Evolutionary conservation across 2,797 vertebrate genomes (phyloP), one percentile per base, ranked within the genome.

Genomic region (Smutsia gigantea): DNA sequence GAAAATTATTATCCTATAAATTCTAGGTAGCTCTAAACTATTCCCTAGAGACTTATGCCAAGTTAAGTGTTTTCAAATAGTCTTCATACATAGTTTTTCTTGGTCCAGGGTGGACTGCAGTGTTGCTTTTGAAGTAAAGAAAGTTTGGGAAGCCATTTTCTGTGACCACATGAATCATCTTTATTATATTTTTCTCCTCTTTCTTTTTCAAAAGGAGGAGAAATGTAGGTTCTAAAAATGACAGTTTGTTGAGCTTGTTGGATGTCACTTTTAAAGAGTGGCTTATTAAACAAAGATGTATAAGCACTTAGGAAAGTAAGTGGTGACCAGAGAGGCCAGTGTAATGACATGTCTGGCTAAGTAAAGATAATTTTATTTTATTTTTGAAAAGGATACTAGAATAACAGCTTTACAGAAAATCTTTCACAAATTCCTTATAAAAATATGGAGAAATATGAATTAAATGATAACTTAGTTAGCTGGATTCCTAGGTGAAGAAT

Each of bases 1-100:
- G 55, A 90, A 97, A 96, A 94, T 74, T 63, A 94, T 74, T 63
- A 89, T 42, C 27, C 25, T 81, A 27, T 96, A 89, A 95, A 96
- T 42, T 86, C 61, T 49, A 63, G 63, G 77, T 85, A 97, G 49
- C 74, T 93, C 39, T 87, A 96, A 46, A 77, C 34, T 53, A 89
- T 23, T 15, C 42, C 57, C 37, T 37, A 74, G 77, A 95, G 87
- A 94, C 75, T 53, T 91, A 94, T 39, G 69, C 31, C 31, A 96
- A 85, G 72, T 96, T 46, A 79, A 69, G 2, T 79, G 42, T 88
- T 95, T 95, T 57, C 31, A 90, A 81, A 64, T n/a, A 93, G 61
- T 39, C 46, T 78, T 91, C 57, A 72, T 75, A 94, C 42, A 87
- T 29, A 85, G 71, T 77, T 87, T 91, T 87, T 31, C 37, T 94